Base-by-base conservation (phyloP, 2,797 vertebrate genomes). In the Uromys caudimaculatus region DNA sequence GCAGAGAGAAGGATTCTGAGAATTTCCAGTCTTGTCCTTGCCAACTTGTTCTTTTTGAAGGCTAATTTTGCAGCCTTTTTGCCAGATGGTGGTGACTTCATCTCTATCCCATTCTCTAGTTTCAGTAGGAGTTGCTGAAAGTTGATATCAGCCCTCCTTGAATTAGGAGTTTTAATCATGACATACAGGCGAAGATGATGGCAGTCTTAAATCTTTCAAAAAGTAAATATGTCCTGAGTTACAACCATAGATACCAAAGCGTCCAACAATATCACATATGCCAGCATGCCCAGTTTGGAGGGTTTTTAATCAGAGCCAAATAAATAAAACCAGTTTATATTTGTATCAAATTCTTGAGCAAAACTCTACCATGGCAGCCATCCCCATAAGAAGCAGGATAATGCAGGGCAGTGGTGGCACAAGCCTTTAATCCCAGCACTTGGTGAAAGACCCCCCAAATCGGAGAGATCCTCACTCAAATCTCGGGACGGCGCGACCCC, bases 311-410 rank as follows among this genome's bases (percentile, higher is more conserved):
- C n/a, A 44, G 13, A 60, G 14, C 13, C 32, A 85, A 44, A 84
- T 35, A 84, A 64, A 47, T 47, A 50, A 64, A 85, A 64, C 56
- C 75, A 75, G 44, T 75, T 82, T 50, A 67, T 38, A 32, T 89
- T 94, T 69, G n/a, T 77, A 54, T 64, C 79, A 88, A 91, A 77
- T 90, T 75, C 83, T 21, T 44, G 54, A 82, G 50, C 58, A 88
- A 77, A 90, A 82, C 23, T 56, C 77, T 56, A 3, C 78, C 19
- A 79, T n/a, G 13, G 44, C 44, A 44, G 44, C 44, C 44, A 44
- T 44, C 44, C 6, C 44, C 44, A 44, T 44, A 44, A n/a, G n/a
- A n/a, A n/a, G n/a, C n/a, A n/a, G n/a, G n/a, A n/a, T n/a, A n/a
- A n/a, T n/a, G n/a, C n/a, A n/a, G n/a, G n/a, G n/a, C n/a, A n/a